Evolutionary conservation across 2,113 vertebrate species (phyloP).

Genomic region (Morone chrysops): DNA sequence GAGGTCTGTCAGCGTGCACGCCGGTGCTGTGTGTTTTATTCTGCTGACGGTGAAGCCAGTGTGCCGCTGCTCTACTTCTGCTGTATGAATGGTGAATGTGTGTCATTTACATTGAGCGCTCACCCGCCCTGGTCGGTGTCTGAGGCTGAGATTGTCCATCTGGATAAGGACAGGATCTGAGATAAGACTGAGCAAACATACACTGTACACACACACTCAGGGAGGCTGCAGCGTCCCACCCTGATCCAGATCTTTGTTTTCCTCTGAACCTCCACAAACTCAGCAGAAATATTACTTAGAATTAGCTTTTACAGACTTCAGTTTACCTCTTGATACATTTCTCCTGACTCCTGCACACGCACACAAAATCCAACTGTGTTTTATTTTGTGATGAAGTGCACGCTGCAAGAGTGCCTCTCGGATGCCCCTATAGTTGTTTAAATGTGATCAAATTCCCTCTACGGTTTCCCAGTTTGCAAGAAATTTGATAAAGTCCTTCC

Average conservation of each 20-base stretch:
- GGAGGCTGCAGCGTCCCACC: slow-evolving; percentile 30
- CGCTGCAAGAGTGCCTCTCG: neutral
- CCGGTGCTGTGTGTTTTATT: neutral
- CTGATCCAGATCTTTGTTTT: slow-evolving; percentile 68
- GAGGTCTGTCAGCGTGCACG: slow-evolving; percentile 15
- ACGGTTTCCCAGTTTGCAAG: no score
- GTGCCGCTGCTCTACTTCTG: neutral
- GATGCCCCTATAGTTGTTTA: neutral
- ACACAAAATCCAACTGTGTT: slow-evolving; percentile 4
- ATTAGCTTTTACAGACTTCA: neutral
- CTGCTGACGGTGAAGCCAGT: slow-evolving; percentile 1
- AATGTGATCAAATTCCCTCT: neutral
- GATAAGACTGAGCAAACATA: slow-evolving; percentile 51
- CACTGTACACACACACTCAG: slow-evolving; percentile 17
- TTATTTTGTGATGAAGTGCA: neutral
- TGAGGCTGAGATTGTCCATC: slow-evolving; percentile 23
- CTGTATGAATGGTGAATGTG: slow-evolving; percentile 57
- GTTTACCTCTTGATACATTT: neutral
- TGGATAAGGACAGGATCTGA: slow-evolving; percentile 48
- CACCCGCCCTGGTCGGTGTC: neutral
- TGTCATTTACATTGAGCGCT: slow-evolving; percentile 51
- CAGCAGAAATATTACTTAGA: neutral
- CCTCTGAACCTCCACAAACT: slow-evolving; percentile 39
- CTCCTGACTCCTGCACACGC: neutral
- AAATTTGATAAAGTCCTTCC: no score